phyloP scores from a whole-genome alignment of 2,888 invertebrate genomes.

The Andrena fulva region DNA sequence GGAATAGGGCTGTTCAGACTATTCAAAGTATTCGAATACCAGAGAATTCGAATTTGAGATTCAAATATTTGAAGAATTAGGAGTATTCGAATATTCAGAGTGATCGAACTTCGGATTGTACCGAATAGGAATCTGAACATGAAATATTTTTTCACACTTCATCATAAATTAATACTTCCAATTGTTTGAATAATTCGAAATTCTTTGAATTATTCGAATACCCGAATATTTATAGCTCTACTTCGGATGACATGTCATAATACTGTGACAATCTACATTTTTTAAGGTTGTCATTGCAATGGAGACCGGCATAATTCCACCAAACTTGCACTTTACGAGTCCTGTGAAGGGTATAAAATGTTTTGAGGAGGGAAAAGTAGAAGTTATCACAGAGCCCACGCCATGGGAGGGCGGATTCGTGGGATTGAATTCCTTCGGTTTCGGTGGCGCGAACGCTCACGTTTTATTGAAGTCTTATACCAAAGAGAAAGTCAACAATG shows the following conservation, averaged over 20 bases:
- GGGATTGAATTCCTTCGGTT: slow-evolving; percentile 96
- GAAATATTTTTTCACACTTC: no score
- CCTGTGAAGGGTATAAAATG: slow-evolving; percentile 88
- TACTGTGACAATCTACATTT: neutral
- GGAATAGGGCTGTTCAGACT: no score
- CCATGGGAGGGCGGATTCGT: slow-evolving; percentile 89
- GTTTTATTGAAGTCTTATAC: slow-evolving; percentile 88
- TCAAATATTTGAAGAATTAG: no score
- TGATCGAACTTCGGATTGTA: no score
- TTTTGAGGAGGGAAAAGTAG: slow-evolving; percentile 87
- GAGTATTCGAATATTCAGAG: no score
- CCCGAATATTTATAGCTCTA: no score
- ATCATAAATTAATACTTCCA: neutral
- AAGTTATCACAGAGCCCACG: slow-evolving; percentile 91
- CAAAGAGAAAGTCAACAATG: slow-evolving; percentile 88
- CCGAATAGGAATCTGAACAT: no score
- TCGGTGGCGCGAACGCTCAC: slow-evolving; percentile 95
- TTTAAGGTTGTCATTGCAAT: slow-evolving; percentile 90
- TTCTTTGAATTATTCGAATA: no score
- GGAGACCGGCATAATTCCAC: slow-evolving; percentile 92
- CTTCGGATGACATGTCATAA: no score
- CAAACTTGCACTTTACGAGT: slow-evolving; percentile 92
- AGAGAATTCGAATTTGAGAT: no score
- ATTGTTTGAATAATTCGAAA: no score
- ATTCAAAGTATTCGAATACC: no score